These are phyloP conservation scores for Trichonephila clavata DNA, from an alignment of 1,140 invertebrate species.

Conservation along the genomic window DNA sequence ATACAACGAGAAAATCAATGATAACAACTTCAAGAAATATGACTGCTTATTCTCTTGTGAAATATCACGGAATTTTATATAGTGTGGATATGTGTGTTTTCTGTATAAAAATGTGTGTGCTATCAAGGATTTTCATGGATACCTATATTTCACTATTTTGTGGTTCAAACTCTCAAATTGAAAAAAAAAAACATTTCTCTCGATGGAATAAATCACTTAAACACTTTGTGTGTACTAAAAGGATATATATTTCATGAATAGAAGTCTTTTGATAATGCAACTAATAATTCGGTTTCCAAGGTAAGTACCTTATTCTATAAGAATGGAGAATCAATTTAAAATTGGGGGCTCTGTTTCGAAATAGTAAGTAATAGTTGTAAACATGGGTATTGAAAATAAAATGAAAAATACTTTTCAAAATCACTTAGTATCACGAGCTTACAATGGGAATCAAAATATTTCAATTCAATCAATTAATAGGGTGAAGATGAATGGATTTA, in stretches of 20 bases:
- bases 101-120: too few relatives aligned
- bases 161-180: too few relatives aligned
- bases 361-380: not conserved
- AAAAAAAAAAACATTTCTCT: too few relatives aligned
- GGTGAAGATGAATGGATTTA: not conserved
- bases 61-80: too few relatives aligned
- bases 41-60: too few relatives aligned
- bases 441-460: not conserved
- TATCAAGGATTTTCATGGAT: too few relatives aligned
- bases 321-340: not conserved
- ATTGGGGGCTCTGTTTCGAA: not conserved
- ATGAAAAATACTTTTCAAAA: not conserved
- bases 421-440: not conserved
- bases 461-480: constrained; percentile 7
- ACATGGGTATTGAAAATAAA: not conserved
- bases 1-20: too few relatives aligned
- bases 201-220: too few relatives aligned
- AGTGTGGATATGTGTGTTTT: too few relatives aligned
- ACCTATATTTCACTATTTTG: too few relatives aligned
- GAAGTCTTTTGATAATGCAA: not conserved
- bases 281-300: not conserved
- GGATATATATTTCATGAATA: not conserved
- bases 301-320: not conserved
- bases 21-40: too few relatives aligned
- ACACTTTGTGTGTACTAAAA: not conserved